Evolutionary conservation across 2,797 vertebrate genomes (phyloP).

Genomic region (Pampus argenteus): DNA sequence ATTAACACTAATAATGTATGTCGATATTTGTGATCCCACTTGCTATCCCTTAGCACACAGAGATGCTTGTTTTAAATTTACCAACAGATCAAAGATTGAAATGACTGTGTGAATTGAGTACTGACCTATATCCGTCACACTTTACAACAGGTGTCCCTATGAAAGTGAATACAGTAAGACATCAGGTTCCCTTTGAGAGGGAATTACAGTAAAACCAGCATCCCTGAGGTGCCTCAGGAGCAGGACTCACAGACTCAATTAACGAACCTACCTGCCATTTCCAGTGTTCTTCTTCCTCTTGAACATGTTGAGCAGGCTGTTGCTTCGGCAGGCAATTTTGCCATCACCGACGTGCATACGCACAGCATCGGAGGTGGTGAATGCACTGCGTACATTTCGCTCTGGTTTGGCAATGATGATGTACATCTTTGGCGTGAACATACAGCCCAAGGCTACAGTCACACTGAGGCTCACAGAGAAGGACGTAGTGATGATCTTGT

Average conservation of each 20-base stretch:
- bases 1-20: neutral
- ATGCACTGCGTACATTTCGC: constrained; percentile 96
- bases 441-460: constrained; percentile 96
- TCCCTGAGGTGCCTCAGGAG: constrained; percentile 80
- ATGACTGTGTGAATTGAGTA: constrained; percentile 75
- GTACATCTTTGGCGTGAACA: constrained; percentile 99
- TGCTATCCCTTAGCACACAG: constrained; percentile 75
- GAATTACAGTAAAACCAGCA: constrained; percentile 73
- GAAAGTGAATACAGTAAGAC: constrained; percentile 76
- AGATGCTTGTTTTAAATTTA: constrained; percentile 81
- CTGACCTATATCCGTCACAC: constrained; percentile 77
- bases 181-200: constrained; percentile 64
- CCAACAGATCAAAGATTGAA: constrained; percentile 64
- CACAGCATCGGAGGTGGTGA: constrained; percentile 97
- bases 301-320: constrained; percentile 97
- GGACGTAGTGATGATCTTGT: constrained; percentile 99
- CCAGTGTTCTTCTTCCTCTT: constrained; percentile 95
- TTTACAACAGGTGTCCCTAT: constrained; percentile 75
- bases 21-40: constrained; percentile 36
- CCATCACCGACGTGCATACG: constrained; percentile 98
- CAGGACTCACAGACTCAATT: constrained; percentile 70
- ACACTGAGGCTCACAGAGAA: constrained; percentile 98
- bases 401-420: constrained; percentile 98
- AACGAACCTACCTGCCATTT: constrained; percentile 93
- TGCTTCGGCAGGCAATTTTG: constrained; percentile 94